These are phyloP conservation scores for Propithecus perrieri DNA, from an alignment of 2,797 vertebrate species.

Conservation along the genomic window DNA sequence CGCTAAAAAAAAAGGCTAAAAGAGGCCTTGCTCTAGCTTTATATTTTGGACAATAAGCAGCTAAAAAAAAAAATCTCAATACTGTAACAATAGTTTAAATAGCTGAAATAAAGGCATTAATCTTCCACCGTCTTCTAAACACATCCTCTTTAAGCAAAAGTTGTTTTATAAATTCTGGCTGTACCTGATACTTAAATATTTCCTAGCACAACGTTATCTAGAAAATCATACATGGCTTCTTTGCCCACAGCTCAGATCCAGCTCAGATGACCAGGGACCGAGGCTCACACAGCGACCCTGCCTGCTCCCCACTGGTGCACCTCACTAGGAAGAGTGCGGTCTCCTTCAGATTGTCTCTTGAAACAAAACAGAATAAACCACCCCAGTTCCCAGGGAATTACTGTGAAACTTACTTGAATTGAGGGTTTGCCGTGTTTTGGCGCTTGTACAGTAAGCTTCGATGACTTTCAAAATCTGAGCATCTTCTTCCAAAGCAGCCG, in stretches of 20 bases:
- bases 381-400: too few relatives aligned
- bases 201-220: not conserved
- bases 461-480: slow-evolving; percentile 99
- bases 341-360: not conserved
- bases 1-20: not conserved
- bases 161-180: not conserved
- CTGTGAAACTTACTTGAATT: slow-evolving; percentile 95
- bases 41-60: not conserved
- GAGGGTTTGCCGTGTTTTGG: slow-evolving; percentile 98
- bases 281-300: not conserved
- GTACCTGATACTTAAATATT: not conserved
- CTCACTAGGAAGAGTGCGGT: not conserved
- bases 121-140: not conserved
- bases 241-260: not conserved
- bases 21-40: not conserved
- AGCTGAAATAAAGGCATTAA: not conserved
- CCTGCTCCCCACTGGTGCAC: not conserved
- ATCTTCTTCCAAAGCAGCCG: slow-evolving; percentile 97
- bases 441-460: slow-evolving; percentile 99
- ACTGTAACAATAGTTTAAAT: not conserved
- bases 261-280: not conserved
- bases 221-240: not conserved
- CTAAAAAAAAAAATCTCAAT: not conserved
- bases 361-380: not conserved
- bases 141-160: not conserved